Evolutionary conservation across 2,888 invertebrate species (phyloP).

Genomic region (Philopedon plagiatum): DNA sequence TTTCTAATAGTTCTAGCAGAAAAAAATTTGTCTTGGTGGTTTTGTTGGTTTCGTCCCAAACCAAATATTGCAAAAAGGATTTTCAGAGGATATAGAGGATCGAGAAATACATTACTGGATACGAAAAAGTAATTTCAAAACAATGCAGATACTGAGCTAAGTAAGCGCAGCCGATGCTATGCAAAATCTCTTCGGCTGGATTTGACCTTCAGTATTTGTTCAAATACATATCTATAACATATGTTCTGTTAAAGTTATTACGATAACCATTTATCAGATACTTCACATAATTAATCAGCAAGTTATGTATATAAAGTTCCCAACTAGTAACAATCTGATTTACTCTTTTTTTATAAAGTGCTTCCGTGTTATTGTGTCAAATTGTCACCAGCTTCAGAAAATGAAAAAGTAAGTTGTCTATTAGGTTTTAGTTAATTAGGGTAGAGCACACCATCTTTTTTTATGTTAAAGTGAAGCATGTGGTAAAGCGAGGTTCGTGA

Average conservation of each 20-base stretch:
- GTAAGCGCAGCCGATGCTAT: not conserved
- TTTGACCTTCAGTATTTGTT: not conserved
- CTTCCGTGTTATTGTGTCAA: no score
- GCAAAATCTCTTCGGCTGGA: not conserved
- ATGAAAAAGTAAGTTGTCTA: not conserved
- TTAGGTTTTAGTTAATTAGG: not conserved
- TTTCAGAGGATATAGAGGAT: no score
- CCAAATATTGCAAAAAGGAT: no score
- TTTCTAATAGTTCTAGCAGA: no score
- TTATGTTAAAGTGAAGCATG: not conserved
- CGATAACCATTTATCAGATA: constrained; percentile 16
- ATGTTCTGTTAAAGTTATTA: constrained; percentile 9
- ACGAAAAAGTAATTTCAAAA: no score
- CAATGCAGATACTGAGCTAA: no score
- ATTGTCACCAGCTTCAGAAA: no score
- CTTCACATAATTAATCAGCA: constrained; percentile 14
- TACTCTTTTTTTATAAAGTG: not conserved
- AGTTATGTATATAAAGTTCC: constrained; percentile 26
- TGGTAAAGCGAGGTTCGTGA: no score
- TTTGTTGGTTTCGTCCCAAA: no score
- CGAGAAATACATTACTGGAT: no score
- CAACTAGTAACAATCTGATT: not conserved
- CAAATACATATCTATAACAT: constrained; percentile 18
- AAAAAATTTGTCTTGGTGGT: no score
- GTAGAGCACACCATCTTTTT: not conserved